phyloP scores from a whole-genome alignment of 2,888 invertebrate genomes.

The Mythimna albipuncta region DNA sequence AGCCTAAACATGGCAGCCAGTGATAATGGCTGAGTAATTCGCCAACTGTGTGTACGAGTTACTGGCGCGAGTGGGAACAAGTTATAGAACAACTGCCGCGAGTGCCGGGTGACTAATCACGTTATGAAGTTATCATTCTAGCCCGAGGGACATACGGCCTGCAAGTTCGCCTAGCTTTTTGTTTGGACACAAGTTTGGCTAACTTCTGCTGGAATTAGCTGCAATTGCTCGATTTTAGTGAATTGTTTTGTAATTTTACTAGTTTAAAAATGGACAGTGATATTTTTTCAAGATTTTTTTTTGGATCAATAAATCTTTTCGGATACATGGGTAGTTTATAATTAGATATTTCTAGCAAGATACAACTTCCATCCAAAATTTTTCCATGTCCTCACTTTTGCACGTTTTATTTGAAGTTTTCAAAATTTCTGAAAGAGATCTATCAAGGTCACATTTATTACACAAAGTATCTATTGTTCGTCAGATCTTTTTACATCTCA shows the following conservation, averaged over 20 bases:
- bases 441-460: constrained; percentile 7
- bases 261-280: background rate
- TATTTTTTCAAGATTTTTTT: background rate
- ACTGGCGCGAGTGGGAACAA: constrained; percentile 54
- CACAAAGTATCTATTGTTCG: constrained; percentile 1
- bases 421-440: background rate
- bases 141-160: constrained; percentile 47
- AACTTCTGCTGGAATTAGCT: constrained; percentile 17
- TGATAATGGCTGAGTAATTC: constrained; percentile 52
- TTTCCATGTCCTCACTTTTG: too few relatives aligned
- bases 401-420: background rate
- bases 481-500: constrained; percentile 25
- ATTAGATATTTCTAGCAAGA: too few relatives aligned
- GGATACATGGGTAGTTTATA: background rate
- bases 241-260: constrained; percentile 7
- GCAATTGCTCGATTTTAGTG: constrained; percentile 10
- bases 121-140: constrained; percentile 65
- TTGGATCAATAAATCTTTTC: background rate
- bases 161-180: constrained; percentile 35
- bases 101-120: constrained; percentile 59
- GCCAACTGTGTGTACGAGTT: constrained; percentile 46
- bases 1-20: constrained; percentile 31
- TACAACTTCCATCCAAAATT: too few relatives aligned
- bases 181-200: constrained; percentile 36
- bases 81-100: constrained; percentile 56